Evolutionary conservation across 53 echinoderm and acorn worm species (phyloP).

Genomic region (Stichopus horrens): DNA sequence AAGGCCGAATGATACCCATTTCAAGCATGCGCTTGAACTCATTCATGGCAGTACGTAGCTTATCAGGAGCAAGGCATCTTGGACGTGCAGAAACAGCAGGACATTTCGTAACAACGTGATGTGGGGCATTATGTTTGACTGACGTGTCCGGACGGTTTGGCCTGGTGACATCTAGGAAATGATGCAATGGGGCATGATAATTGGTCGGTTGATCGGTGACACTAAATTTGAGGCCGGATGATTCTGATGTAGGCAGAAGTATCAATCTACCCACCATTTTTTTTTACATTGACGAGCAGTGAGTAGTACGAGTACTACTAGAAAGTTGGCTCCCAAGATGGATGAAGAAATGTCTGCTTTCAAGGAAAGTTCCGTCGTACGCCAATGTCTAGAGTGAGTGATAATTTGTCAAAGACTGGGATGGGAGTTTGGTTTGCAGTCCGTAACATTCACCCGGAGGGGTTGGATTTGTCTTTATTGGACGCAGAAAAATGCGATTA

Average conservation of each 20-base stretch:
- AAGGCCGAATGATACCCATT: constrained; percentile 50
- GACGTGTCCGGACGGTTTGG: background rate
- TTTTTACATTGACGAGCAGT: background rate
- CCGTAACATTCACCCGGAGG: background rate
- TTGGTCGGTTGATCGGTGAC: background rate
- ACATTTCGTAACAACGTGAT: constrained; percentile 12
- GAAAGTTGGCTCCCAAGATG: constrained; percentile 20
- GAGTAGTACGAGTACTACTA: constrained; percentile 20
- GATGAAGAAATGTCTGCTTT: constrained; percentile 24
- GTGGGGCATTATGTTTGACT: constrained; percentile 9
- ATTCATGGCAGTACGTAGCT: background rate
- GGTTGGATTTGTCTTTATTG: too few species aligned
- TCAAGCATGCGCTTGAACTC: constrained; percentile 56
- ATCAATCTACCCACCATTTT: constrained; percentile 18
- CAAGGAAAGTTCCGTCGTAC: constrained; percentile 24
- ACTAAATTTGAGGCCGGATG: background rate
- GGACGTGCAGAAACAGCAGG: constrained; percentile 31
- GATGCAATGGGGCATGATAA: background rate
- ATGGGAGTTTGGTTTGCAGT: constrained; percentile 24
- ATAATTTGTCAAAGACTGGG: constrained; percentile 1
- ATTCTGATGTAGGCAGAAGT: background rate
- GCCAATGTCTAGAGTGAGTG: constrained; percentile 7
- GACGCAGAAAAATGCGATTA: too few species aligned
- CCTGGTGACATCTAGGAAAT: background rate
- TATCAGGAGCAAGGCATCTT: constrained; percentile 43